These are phyloP conservation scores for Accipiter cooperii DNA, from an alignment of 2,113 vertebrate genomes.

Conservation along the genomic window DNA sequence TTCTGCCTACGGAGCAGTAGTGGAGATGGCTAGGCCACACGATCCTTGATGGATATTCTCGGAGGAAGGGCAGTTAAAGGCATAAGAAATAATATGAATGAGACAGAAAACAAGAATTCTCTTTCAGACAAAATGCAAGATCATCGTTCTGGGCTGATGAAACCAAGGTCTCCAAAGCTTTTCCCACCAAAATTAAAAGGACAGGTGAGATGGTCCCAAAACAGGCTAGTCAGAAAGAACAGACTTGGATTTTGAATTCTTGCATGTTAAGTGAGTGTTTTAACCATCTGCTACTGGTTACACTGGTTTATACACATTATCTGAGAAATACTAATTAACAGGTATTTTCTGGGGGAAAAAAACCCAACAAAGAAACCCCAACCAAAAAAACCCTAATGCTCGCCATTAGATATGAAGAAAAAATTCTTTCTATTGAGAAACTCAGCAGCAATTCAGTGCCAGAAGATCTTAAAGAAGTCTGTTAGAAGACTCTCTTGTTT, in stretches of 20 bases:
- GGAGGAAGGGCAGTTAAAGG: not conserved
- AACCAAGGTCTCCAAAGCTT: not conserved
- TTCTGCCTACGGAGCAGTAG: not conserved
- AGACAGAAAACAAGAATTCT: not conserved
- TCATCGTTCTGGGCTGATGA: not conserved
- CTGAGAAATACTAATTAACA: not conserved
- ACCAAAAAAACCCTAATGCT: not conserved
- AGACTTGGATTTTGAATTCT: not conserved
- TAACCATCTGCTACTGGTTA: not conserved
- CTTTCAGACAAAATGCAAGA: not conserved
- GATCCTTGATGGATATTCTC: not conserved
- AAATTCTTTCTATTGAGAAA: not conserved
- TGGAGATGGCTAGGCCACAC: not conserved
- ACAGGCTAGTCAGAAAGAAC: not conserved
- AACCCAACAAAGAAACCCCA: too few relatives aligned
- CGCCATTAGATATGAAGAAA: not conserved
- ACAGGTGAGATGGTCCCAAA: not conserved
- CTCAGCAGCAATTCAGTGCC: not conserved
- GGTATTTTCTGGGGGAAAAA: not conserved
- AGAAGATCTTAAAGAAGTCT: not conserved
- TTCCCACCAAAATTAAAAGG: not conserved
- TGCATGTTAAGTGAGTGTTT: not conserved
- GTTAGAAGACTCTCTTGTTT: not conserved
- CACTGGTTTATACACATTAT: not conserved
- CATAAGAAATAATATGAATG: not conserved